Evolutionary conservation across 2,797 vertebrate genomes (phyloP), one percentile per base, ranked within the genome.

Genomic region (Scyliorhinus canicula): DNA sequence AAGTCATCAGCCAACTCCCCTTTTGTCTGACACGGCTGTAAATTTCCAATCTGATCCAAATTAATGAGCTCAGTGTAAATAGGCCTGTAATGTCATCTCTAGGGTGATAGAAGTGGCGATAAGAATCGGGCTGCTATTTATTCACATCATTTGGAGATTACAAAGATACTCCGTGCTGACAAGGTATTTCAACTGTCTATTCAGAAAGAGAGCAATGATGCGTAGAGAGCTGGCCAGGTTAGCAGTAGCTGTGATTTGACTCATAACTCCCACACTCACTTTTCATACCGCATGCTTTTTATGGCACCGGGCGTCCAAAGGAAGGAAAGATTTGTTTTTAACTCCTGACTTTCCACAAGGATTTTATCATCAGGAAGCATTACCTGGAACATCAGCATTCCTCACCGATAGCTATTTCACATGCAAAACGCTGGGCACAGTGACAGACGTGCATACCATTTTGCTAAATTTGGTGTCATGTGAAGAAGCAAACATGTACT

Each of bases 31-130:
- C 9, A 5, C 93, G 12, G 50, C 67, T 12, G 50, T 94, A 31
- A 74, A 74, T 52, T 77, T 94, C 93, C 74, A 28, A 71, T 94
- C 47, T 94, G 47, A 94, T 94, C 50, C 47, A 94, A 94, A 74
- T 94, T 94, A 94, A 94, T 94, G 50, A 71, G 26, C 69, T 94
- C 93, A 94, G 69, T 52, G 12, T 52, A 71, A 74, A n/a, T 74
- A 74, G 93, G 93, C 67, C 67, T 71, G 93, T 94, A 52, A 74
- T 94, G 93, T 55, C 65, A 74, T 35, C 47, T 21, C 26, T 11
- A n/a, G 69, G 74, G 67, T 94, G 47, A 71, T 55, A 31, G 31
- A 93, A 40, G n/a, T 8, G 60, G 8, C 57, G 88, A 91, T 91
- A 91, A 65, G 57, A 65, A 52, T 94, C 67, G 14, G 93, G 47